A percentile compares a stretch with the other conserved stretches of the same genome.
phyloP scores from a whole-genome alignment of 2,797 vertebrate genomes.

The Adrianichthys oophorus region DNA sequence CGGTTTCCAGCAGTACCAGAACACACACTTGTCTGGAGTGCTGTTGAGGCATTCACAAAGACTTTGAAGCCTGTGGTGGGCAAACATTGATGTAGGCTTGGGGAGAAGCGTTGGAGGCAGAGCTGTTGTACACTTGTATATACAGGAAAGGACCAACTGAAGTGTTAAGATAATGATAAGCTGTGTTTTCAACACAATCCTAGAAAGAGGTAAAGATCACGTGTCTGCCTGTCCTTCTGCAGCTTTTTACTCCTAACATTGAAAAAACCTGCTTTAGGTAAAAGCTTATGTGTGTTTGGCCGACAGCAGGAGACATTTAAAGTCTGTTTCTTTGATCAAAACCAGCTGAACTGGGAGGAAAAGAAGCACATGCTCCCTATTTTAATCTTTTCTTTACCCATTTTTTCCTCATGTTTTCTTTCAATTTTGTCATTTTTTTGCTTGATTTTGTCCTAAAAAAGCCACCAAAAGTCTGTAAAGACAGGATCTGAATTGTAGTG shows the following conservation, averaged over 20 bases:
- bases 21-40: constrained; percentile 37
- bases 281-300: constrained; percentile 17
- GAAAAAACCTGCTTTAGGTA: constrained; percentile 11
- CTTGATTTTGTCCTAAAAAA: constrained; percentile 16
- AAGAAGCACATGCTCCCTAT: constrained; percentile 49
- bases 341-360: constrained; percentile 55
- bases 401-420: constrained; percentile 3
- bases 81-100: constrained; percentile 65
- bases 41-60: constrained; percentile 15
- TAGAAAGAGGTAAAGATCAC: constrained; percentile 25
- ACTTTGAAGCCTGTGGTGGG: constrained; percentile 26
- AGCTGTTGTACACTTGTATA: background rate
- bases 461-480: constrained; percentile 20
- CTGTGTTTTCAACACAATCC: constrained; percentile 30
- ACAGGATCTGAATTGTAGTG: constrained; percentile 19
- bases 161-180: constrained; percentile 8
- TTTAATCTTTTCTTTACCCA: constrained; percentile 20
- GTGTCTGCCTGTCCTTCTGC: constrained; percentile 15
- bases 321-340: constrained; percentile 52
- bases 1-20: constrained; percentile 49
- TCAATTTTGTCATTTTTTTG: constrained; percentile 27
- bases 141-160: constrained; percentile 1
- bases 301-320: constrained; percentile 34
- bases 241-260: background rate
- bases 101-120: constrained; percentile 28